phyloP scores from a whole-genome alignment of 2,888 invertebrate genomes.

The Brachyopa scutellaris region DNA sequence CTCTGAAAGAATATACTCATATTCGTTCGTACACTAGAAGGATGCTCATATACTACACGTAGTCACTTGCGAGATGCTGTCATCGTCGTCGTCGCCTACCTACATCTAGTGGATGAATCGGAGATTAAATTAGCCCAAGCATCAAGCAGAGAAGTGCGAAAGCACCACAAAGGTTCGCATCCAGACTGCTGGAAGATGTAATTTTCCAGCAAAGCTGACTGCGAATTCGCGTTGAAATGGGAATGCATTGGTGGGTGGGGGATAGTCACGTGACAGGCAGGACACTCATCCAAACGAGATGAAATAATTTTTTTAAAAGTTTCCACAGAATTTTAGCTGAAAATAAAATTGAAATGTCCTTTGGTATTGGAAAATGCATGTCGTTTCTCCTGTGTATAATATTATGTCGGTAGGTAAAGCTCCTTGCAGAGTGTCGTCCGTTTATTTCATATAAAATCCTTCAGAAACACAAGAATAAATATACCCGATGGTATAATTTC shows the following conservation, averaged over 20 bases:
- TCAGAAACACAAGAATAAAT: slow-evolving; percentile 50
- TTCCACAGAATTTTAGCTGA: slow-evolving; percentile 37
- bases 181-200: slow-evolving; percentile 74
- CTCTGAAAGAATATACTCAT: neutral
- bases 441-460: slow-evolving; percentile 59
- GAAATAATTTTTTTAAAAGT: slow-evolving; percentile 1
- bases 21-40: slow-evolving; percentile 1
- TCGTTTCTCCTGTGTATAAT: slow-evolving; percentile 44
- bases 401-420: slow-evolving; percentile 37
- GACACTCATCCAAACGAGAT: slow-evolving; percentile 18
- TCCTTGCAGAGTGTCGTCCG: slow-evolving; percentile 36
- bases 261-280: too few species aligned
- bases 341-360: slow-evolving; percentile 47
- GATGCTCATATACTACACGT: slow-evolving; percentile 20
- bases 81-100: slow-evolving; percentile 46
- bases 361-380: slow-evolving; percentile 47
- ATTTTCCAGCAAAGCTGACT: slow-evolving; percentile 69
- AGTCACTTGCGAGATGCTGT: slow-evolving; percentile 52
- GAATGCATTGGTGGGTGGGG: neutral
- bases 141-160: slow-evolving; percentile 57
- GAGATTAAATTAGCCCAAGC: slow-evolving; percentile 79
- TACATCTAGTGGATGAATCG: slow-evolving; percentile 79
- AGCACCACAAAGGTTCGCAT: slow-evolving; percentile 74
- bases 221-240: slow-evolving; percentile 51
- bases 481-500: slow-evolving; percentile 66